These are phyloP conservation scores for Aramus guarauna DNA, from an alignment of 2,113 vertebrate species.

Conservation along the genomic window DNA sequence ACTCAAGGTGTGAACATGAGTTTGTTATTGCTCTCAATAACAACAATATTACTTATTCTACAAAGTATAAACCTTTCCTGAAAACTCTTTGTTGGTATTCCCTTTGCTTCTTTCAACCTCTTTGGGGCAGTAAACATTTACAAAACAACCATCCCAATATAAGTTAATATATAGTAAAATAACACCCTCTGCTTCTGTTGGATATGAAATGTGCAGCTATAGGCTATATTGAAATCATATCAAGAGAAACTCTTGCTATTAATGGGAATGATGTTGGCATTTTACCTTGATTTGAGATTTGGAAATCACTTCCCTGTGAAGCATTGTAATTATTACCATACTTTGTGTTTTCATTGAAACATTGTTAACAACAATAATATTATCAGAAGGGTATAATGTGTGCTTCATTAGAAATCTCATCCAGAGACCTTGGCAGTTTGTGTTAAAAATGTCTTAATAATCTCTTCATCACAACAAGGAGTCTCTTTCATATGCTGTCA, in stretches of 20 bases:
- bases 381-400: not conserved
- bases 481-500: not conserved
- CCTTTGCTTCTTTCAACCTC: not conserved
- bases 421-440: not conserved
- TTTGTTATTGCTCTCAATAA: not conserved
- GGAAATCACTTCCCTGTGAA: not conserved
- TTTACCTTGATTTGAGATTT: not conserved
- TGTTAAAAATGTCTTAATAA: constrained; percentile 23
- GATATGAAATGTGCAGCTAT: not conserved
- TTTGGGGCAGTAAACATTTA: not conserved
- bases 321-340: not conserved
- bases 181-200: not conserved
- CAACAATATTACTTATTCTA: not conserved
- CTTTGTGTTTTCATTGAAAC: not conserved
- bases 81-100: not conserved
- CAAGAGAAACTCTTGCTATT: not conserved
- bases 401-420: constrained; percentile 39
- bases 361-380: not conserved
- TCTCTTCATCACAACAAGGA: constrained; percentile 12
- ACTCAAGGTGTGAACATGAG: not conserved
- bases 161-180: not conserved
- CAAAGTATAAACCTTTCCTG: not conserved
- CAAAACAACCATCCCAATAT: not conserved
- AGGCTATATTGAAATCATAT: not conserved
- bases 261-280: not conserved